Evolutionary conservation across 2,888 invertebrate genomes (phyloP).

Genomic region (Sacculina carcini): DNA sequence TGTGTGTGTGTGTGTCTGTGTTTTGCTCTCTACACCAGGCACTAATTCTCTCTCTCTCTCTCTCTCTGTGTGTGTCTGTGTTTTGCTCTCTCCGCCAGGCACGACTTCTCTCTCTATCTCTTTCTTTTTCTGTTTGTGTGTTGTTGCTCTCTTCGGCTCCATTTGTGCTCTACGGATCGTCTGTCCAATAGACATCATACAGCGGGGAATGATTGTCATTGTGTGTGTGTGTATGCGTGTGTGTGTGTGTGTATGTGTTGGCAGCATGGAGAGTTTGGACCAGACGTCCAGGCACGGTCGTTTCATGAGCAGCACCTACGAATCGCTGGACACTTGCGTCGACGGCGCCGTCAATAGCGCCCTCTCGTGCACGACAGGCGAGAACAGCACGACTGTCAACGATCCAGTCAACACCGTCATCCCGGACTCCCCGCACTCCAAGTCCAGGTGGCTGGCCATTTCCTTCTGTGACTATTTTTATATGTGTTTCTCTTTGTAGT

Average conservation of each 20-base stretch:
- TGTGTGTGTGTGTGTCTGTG: background rate
- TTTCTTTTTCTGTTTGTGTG: conserved; percentile 9
- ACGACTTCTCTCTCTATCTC: conserved; percentile 5
- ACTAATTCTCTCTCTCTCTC: conserved; percentile 1
- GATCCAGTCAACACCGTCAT: background rate
- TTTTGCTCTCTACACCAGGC: background rate
- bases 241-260: no score
- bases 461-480: background rate
- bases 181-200: conserved; percentile 54
- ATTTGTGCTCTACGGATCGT: no score
- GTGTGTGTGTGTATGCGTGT: no score
- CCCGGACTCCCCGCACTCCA: background rate
- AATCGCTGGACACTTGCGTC: conserved; percentile 32
- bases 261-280: conserved; percentile 22
- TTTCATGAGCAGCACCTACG: conserved; percentile 23
- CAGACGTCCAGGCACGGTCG: conserved; percentile 21
- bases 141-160: conserved; percentile 45
- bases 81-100: background rate
- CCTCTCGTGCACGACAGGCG: conserved; percentile 11
- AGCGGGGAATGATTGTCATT: conserved; percentile 39
- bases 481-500: background rate
- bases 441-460: background rate
- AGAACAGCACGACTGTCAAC: background rate
- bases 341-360: conserved; percentile 8
- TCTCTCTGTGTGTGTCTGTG: background rate